Evolutionary conservation across 2,113 vertebrate genomes (phyloP).

Genomic region (Ptyas mucosa): DNA sequence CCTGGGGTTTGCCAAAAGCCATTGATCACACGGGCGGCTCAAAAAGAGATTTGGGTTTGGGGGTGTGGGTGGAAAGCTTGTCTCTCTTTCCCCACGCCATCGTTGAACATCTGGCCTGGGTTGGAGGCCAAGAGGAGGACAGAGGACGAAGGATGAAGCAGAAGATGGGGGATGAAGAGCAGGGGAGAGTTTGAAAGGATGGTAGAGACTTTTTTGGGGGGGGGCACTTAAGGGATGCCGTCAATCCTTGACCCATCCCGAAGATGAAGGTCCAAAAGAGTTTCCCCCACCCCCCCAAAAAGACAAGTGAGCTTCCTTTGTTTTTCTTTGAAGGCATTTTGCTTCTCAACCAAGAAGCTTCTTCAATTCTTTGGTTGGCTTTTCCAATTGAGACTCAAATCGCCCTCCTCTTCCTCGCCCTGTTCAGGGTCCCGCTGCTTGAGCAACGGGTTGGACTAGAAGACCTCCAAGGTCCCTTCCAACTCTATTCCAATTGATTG

Average conservation of each 20-base stretch:
- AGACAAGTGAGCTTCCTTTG: too few relatives aligned
- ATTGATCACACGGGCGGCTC: constrained; percentile 65
- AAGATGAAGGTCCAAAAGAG: too few relatives aligned
- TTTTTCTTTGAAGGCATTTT: too few relatives aligned
- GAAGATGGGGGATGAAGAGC: constrained; percentile 33
- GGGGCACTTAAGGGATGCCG: not conserved
- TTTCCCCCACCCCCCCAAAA: accelerated
- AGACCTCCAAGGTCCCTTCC: too few relatives aligned
- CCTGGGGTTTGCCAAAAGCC: constrained; percentile 27
- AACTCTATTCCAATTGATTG: too few relatives aligned
- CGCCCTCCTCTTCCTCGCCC: too few relatives aligned
- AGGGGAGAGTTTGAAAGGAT: not conserved
- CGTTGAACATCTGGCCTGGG: constrained; percentile 67
- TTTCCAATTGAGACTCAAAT: too few relatives aligned
- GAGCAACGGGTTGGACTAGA: too few relatives aligned
- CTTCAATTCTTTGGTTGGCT: too few relatives aligned
- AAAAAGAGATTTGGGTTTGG: constrained; percentile 19
- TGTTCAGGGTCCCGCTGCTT: too few relatives aligned
- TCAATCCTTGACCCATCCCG: not conserved
- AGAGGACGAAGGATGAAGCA: not conserved
- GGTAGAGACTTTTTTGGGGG: not conserved
- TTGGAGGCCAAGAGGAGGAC: not conserved
- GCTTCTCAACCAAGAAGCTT: too few relatives aligned
- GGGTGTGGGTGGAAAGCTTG: constrained; percentile 50
- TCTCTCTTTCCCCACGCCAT: constrained; percentile 51